Evolutionary conservation across 2,797 vertebrate species (phyloP), one percentile per base, ranked within the genome.

Genomic region (Tangara arthus): DNA sequence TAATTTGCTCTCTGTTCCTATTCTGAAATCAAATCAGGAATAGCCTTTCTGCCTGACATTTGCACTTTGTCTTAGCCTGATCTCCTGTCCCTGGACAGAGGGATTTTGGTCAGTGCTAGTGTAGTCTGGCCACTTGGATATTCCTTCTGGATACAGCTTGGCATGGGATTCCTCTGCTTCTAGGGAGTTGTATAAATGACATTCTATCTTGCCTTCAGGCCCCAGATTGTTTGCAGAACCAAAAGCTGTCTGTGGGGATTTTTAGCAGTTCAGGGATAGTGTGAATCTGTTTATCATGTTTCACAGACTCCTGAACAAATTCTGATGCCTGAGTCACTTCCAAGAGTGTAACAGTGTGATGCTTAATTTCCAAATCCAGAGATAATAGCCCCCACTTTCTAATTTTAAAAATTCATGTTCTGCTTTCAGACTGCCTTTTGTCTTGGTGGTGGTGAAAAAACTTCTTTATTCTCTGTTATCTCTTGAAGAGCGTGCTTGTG

Each of bases 211-310:
- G 55, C 53, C 16, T 78, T 81, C 37, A 52, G 32, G 55, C 83
- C 90, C 28, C 46, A 61, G 68, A n/a, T 39, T 56, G 59, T 79
- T 86, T 78, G 79, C 69, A 78, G 69, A 89, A 50, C 53, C 3
- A 0, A 10, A 66, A 83, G 63, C 37, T 85, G 63, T 76, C 0
- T 0, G 44, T 56, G 42, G 61, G 16, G 52, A 61, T 56, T 86
- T 90, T 84, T 93, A 76, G 76, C 90, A 82, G 73, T 76, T 94
- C 77, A 53, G 59, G 65, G 71, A 39, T 90, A 84, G 78, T 64
- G 68, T 92, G 80, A 82, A 95, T 87, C 46, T 86, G 65, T 93
- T 94, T 35, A 81, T 71, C 70, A 37, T 57, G 53, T 94, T 93
- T 94, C 72, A 72, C 37, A 70, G 84, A 32, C 49, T 93, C 61